A percentile compares a stretch with the other conserved stretches of the same genome.
These are phyloP conservation scores for Scaptomyza reducta DNA, from an alignment of 2,888 invertebrate species.

Conservation along the genomic window DNA sequence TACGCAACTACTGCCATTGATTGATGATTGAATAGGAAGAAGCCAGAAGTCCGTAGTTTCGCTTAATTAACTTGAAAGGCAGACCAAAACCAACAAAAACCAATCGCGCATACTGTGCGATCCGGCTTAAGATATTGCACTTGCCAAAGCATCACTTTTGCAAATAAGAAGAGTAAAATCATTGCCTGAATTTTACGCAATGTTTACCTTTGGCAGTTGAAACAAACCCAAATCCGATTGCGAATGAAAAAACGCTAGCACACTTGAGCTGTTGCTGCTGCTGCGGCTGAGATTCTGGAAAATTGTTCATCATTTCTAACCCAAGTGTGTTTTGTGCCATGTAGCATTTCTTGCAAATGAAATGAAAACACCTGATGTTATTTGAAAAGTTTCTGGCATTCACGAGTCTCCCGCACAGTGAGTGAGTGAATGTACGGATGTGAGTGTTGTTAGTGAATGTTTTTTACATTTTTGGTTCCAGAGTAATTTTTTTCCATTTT, in stretches of 20 bases:
- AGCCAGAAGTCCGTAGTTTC: conserved; percentile 10
- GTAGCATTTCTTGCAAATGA: conserved; percentile 82
- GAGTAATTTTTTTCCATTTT: too few species aligned
- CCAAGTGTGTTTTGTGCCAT: conserved; percentile 29
- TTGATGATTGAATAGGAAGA: conserved; percentile 35
- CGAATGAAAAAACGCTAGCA: conserved; percentile 13
- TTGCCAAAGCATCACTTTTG: conserved; percentile 9
- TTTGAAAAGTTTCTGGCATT: conserved; percentile 43
- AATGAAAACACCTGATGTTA: conserved; percentile 83
- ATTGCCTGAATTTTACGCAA: conserved; percentile 23
- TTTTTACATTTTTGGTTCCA: conserved; percentile 4
- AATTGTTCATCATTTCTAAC: conserved; percentile 53
- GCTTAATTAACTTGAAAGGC: conserved; percentile 59
- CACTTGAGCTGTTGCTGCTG: conserved; percentile 10
- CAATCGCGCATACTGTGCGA: conserved; percentile 24
- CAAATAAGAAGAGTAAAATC: conserved; percentile 11
- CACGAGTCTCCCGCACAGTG: conserved; percentile 7
- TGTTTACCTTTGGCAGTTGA: conserved; percentile 46
- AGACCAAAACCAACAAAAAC: conserved; percentile 4
- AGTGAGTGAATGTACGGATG: not conserved
- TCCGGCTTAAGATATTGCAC: conserved; percentile 25
- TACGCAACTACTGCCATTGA: conserved; percentile 18
- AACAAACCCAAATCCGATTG: conserved; percentile 23
- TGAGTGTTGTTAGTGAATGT: conserved; percentile 15
- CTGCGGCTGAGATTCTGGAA: conserved; percentile 8